Evolutionary conservation across 2,113 vertebrate genomes (phyloP).

Genomic region (Dascyllus trimaculatus): DNA sequence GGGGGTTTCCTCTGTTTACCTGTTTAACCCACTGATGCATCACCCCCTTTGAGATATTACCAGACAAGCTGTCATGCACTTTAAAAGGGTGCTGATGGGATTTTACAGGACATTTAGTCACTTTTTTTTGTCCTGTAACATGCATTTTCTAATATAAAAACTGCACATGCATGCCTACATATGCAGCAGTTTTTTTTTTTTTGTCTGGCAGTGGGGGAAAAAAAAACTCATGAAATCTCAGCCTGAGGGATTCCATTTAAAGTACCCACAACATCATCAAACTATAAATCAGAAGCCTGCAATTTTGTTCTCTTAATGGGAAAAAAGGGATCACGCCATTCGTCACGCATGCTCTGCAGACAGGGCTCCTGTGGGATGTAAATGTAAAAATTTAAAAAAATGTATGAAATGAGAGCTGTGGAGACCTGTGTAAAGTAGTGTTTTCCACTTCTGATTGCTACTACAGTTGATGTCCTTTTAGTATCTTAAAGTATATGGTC

Average conservation of each 20-base stretch:
- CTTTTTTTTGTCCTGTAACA: background rate
- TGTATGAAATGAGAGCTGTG: constrained; percentile 23
- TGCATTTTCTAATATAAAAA: background rate
- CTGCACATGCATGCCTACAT: background rate
- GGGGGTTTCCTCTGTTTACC: constrained; percentile 29
- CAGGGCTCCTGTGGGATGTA: constrained; percentile 27
- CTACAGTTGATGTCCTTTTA: background rate
- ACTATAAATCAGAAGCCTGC: constrained; percentile 58
- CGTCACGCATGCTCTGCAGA: constrained; percentile 41
- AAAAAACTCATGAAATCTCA: constrained; percentile 10
- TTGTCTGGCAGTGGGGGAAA: background rate
- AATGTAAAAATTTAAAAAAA: constrained; percentile 41
- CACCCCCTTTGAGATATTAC: background rate
- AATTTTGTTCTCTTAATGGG: constrained; percentile 44
- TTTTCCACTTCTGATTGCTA: background rate
- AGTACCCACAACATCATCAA: constrained; percentile 30
- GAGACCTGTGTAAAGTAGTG: background rate
- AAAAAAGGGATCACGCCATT: constrained; percentile 33
- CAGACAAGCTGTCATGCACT: background rate
- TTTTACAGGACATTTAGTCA: background rate
- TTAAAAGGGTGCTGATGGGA: background rate
- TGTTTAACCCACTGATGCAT: background rate
- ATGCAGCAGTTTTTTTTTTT: background rate
- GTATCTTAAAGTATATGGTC: background rate
- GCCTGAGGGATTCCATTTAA: constrained; percentile 48